These are phyloP conservation scores for Stichodactyla helianthus DNA, from an alignment of 64 coral and sea anemone species.

Conservation along the genomic window DNA sequence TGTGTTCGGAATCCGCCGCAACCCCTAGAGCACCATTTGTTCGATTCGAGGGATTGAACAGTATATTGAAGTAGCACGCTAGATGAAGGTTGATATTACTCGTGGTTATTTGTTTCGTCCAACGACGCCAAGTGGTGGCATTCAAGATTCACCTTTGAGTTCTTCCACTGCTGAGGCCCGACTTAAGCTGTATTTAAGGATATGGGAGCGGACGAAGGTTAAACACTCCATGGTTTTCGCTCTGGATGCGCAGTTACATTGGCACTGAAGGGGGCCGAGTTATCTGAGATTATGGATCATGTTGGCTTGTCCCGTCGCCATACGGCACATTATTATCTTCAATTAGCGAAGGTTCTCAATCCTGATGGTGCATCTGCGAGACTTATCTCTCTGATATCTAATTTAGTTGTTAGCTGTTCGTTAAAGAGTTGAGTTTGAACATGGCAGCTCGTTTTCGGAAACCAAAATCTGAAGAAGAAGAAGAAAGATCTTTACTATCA, in stretches of 20 bases:
- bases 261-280: constrained; percentile 14
- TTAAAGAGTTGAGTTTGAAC: no score
- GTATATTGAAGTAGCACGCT: constrained; percentile 32
- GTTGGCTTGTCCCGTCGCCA: constrained; percentile 23
- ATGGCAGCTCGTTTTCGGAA: no score
- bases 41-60: constrained; percentile 37
- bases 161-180: constrained; percentile 30
- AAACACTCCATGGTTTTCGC: constrained; percentile 25
- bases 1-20: constrained; percentile 38
- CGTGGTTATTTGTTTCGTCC: constrained; percentile 39
- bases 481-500: no score
- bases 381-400: background rate
- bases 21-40: constrained; percentile 32
- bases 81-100: constrained; percentile 24
- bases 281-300: constrained; percentile 40
- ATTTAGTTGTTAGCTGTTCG: no score
- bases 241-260: constrained; percentile 30
- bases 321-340: constrained; percentile 29
- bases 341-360: constrained; percentile 23
- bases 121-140: constrained; percentile 12
- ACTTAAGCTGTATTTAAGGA: constrained; percentile 36
- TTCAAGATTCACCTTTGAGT: constrained; percentile 24
- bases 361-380: constrained; percentile 2
- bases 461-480: no score
- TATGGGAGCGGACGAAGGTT: constrained; percentile 16